Evolutionary conservation across 2,797 vertebrate species (phyloP).

Genomic region (Clarias platycephalus): DNA sequence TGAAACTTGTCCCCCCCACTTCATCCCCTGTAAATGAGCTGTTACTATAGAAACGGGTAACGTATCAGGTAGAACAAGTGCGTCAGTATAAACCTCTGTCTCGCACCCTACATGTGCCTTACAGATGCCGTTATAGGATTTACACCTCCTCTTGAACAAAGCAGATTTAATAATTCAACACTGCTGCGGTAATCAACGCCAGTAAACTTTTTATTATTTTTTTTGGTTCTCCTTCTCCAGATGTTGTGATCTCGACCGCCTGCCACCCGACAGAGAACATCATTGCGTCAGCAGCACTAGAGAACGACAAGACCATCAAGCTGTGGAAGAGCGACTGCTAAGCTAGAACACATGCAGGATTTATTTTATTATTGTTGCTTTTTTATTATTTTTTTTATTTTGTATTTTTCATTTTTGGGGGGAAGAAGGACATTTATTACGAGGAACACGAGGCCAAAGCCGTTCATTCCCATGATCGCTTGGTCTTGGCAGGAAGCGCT

Average conservation of each 20-base stretch:
- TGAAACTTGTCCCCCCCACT: too few species aligned
- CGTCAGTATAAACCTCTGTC: neutral
- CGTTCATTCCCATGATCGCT: constrained; percentile 39
- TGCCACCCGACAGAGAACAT: constrained; percentile 99
- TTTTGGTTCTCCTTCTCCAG: constrained; percentile 63
- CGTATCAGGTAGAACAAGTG: neutral
- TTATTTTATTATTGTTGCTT: constrained; percentile 54
- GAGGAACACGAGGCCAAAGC: constrained; percentile 54
- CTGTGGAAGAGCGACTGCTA: constrained; percentile 99
- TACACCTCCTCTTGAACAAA: neutral
- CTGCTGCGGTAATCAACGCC: too few species aligned
- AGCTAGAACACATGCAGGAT: constrained; percentile 52
- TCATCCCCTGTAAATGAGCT: neutral
- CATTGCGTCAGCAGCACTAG: constrained; percentile 95
- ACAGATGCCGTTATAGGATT: neutral
- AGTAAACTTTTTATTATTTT: neutral
- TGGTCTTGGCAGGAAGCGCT: constrained; percentile 12
- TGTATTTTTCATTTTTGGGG: constrained; percentile 48
- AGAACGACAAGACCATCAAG: constrained; percentile 99
- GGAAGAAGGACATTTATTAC: constrained; percentile 46
- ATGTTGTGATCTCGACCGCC: constrained; percentile 97
- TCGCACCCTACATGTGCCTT: neutral
- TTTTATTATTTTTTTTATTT: constrained; percentile 57
- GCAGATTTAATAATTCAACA: neutral
- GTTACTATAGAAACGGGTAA: neutral